Evolutionary conservation across 2,888 invertebrate genomes (phyloP), one percentile per base, ranked within the genome.

Genomic region (Bombylius major): DNA sequence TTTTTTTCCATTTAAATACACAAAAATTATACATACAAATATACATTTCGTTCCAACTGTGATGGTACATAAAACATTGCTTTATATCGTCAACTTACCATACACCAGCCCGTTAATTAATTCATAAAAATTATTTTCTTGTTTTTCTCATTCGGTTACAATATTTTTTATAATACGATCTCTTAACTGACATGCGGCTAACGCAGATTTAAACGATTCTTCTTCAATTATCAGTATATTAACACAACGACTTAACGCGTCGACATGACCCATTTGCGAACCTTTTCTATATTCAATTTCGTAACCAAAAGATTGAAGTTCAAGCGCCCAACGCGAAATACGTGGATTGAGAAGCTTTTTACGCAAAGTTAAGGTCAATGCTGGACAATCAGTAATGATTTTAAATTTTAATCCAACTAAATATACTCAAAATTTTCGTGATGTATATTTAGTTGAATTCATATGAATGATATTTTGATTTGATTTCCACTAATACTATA

Each of bases 361-460:
- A 23, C 56, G 59, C 8, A 55, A 62, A 13, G 55, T 59, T 52
- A 59, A 55, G 47, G 58, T 62, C 51, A 65, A 60, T 58, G 59
- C 54, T 9, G 62, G 56, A 50, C 64, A 66, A 53, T 65, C 65
- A 0, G 65, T 67, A 7, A 65, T 58, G 8, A 46, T 61, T 56
- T 61, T 63, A 53, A 66, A 65, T 45, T 51, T 53, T 4, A 62
- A 54, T 3, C 64, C 64, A 1, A 55, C 13, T 44, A 67, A 53
- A 57, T 66, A 66, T 23, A 62, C 51, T 7, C 62, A 60, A 56
- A 67, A 65, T 49, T 63, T 46, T 50, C 64, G 54, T 11, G 65
- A 47, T 0, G 65, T 58, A 55, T 66, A 64, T 46, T 66, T 58
- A 8, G 66, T 67, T 66, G 7, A 69, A 55, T 51, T 67, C 66